Percentiles rank a stretch among this genome's conserved stretches.
Evolutionary conservation across 1,140 invertebrate species (phyloP).

Genomic region (Pantala flavescens): DNA sequence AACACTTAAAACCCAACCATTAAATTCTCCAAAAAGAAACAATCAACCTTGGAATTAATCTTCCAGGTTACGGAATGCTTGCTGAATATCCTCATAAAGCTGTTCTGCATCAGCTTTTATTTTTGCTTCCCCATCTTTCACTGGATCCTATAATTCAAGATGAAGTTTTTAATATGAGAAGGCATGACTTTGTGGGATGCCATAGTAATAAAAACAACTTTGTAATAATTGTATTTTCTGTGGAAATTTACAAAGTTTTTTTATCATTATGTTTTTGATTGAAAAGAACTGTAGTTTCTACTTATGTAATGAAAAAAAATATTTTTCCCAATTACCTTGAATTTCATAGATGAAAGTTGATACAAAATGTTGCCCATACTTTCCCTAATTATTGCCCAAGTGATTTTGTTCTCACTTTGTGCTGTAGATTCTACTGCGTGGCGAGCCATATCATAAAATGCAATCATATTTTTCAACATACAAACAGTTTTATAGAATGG

Average conservation of each 20-base stretch:
- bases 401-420: conserved; percentile 98
- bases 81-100: conserved; percentile 87
- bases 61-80: conserved; percentile 96
- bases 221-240: too few relatives aligned
- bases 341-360: conserved; percentile 98
- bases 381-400: conserved; percentile 95
- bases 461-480: conserved; percentile 97
- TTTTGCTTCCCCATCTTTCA: conserved; percentile 94
- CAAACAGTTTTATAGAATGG: conserved; percentile 99
- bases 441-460: conserved; percentile 95
- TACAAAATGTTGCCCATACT: conserved; percentile 94
- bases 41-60: conserved; percentile 55
- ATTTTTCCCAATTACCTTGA: conserved; percentile 61
- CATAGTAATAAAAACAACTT: too few relatives aligned
- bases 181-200: too few relatives aligned
- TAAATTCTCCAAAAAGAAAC: background rate
- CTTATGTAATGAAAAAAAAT: conserved; percentile 13
- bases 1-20: background rate
- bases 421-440: conserved; percentile 96
- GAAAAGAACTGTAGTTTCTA: background rate
- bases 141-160: conserved; percentile 91
- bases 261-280: too few relatives aligned
- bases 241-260: too few relatives aligned
- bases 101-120: conserved; percentile 96
- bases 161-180: too few relatives aligned